These are phyloP conservation scores for Drosophila setosimentum DNA, from an alignment of 2,888 invertebrate genomes.

Conservation along the genomic window DNA sequence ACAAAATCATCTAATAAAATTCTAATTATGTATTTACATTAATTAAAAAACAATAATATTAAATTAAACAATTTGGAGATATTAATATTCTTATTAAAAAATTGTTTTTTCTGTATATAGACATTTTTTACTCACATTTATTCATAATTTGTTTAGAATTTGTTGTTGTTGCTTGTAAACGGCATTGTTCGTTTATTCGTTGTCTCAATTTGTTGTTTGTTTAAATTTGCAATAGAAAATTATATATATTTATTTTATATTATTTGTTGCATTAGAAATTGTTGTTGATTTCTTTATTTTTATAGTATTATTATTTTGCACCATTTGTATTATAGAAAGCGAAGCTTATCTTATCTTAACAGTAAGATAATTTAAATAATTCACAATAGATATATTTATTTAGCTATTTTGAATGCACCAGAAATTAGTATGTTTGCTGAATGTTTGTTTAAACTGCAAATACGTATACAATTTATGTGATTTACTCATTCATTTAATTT, in stretches of 20 bases:
- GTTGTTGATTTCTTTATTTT: conserved; percentile 7
- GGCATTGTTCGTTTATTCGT: conserved; percentile 83
- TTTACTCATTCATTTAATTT: not conserved
- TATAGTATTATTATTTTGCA: conserved; percentile 10
- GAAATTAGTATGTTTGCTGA: conserved; percentile 11
- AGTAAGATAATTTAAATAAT: conserved; percentile 29
- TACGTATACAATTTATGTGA: conserved; percentile 1
- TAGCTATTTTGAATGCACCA: conserved; percentile 58
- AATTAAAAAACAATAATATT: not conserved
- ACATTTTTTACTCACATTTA: conserved; percentile 64
- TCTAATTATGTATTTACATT: not conserved
- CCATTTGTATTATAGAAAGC: conserved; percentile 38
- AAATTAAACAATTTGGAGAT: not conserved
- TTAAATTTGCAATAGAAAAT: conserved; percentile 36
- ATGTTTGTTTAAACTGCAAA: conserved; percentile 34
- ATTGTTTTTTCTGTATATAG: not conserved
- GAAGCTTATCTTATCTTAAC: conserved; percentile 41
- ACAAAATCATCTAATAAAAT: not conserved
- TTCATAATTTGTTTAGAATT: conserved; percentile 44
- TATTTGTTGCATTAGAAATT: conserved; percentile 34
- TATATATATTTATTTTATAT: conserved; percentile 27
- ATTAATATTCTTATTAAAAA: not conserved
- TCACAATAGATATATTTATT: conserved; percentile 24
- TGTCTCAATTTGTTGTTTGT: conserved; percentile 65
- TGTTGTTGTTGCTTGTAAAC: conserved; percentile 56